Evolutionary conservation across 2,797 vertebrate genomes (phyloP), one percentile per base, ranked within the genome.

Genomic region (Echeneis naucrates): DNA sequence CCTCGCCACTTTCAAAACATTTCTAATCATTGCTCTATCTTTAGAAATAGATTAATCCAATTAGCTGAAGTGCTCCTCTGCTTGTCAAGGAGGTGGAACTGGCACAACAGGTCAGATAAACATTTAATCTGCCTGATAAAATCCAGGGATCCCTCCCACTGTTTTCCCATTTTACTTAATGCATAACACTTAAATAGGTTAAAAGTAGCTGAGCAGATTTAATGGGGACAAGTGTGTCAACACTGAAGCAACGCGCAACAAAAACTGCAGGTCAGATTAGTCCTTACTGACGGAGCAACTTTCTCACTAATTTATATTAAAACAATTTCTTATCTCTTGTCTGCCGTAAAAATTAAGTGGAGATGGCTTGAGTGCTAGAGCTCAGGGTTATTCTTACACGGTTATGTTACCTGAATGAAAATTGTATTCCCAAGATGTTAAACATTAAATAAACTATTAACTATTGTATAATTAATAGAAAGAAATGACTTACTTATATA

Each of bases 231-330:
- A 17, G 40, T 4, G 40, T 38, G 30, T 62, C 27, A 54, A 17
- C 24, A n/a, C 2, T 23, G n/a, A 48, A 19, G 23, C 12, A 2
- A 0, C 8, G 33, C 52, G 11, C 32, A 48, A 44, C 63, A 23
- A 33, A 3, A 45, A 14, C 17, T 7, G 54, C 40, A 26, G 5
- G 54, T 45, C 47, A 42, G 16, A 48, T 17, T 4, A 62, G 71
- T 70, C 4, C 2, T 27, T 51, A 26, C 33, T n/a, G 23, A 47
- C 19, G 44, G 23, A 32, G 11, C 17, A 1, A 19, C 40, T 14
- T 27, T 17, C 1, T 16, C 11, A 47, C 21, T 58, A 7, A 68
- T 81, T 73, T 67, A 50, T 70, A 67, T 66, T 52, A 57, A 72
- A 61, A 68, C 40, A 7, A 65, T 61, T 72, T 67, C 24, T 45